Base-by-base conservation (phyloP, 2,113 vertebrate species). In the Ibidorhyncha struthersii region DNA sequence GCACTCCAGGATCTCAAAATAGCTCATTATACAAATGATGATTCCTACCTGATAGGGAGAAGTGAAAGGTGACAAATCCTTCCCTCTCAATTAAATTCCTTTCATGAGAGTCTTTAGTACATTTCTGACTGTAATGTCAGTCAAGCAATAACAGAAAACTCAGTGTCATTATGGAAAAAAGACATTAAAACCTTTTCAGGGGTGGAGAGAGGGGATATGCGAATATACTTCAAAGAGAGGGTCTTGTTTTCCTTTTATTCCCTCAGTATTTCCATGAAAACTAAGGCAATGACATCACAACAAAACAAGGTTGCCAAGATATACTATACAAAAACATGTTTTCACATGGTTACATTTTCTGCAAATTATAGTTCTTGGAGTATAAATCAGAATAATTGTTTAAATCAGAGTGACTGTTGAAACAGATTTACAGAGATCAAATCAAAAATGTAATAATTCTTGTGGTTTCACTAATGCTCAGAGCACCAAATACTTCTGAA, bases 301-400 rank as follows among this genome's bases (percentile, higher is more conserved):
- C 96, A 98, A 97, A 97, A 97, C 92, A 95, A 97, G 96, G 91
- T 97, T 98, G 98, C 98, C 98, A 98, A 98, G 98, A 98, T 96
- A 98, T 97, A 98, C 98, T 98, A 97, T 97, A 91, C 95, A 96
- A 98, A 98, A 94, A 97, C 98, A 98, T 97, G 98, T 98, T 98
- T 98, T 98, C 98, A 98, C 98, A 98, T 98, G 98, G 98, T 98
- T 98, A 98, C 98, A 97, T 98, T 98, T 98, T 98, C 98, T 98
- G 98, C 98, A 98, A 98, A 98, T 98, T 98, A 98, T 94, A 98
- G 98, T 98, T 81, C 98, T 98, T 97, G 97, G 98, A 98, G 97
- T 98, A 98, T 98, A 98, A 98, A 98, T 98, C 98, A 98, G 97
- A 98, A 98, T 98, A 98, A 98, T 98, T 98, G 98, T 98, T 98